Evolutionary conservation across 1,140 invertebrate genomes (phyloP), one percentile per base, ranked within the genome.

Genomic region (Spodoptera frugiperda): DNA sequence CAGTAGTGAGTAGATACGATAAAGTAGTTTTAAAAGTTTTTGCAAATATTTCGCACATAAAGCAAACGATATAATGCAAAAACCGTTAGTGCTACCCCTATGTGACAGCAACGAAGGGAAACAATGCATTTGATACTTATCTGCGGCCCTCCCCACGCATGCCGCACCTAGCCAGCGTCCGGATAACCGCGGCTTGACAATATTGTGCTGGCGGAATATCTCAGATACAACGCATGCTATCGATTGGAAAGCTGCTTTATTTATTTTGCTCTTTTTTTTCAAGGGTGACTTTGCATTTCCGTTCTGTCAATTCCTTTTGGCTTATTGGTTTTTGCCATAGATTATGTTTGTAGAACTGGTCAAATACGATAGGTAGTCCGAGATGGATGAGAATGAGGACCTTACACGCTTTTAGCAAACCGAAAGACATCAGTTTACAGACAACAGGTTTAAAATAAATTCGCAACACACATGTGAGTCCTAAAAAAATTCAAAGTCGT

Each of bases 41-140:
- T 33, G 21, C 11, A 14, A 48, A 67, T n/a, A 49, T 21, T 67
- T 65, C 39, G 61, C 63, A n/a, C 44, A 49, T 14, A 61, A 2
- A 11, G 11, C 2, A 21, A 3, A 25, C 11, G 9, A 44, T 44
- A 44, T 63, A 33, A 33, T 63, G 33, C 59, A 67, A 67, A 49
- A 67, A 67, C 44, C 44, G 63, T 49, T 49, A 25, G 39, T 48
- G 63, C 44, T 67, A 67, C 63, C 63, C 63, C 63, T 67, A 67
- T 48, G 63, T 67, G 63, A 67, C 63, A 67, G 63, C 48, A 10
- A 12, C 25, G 48, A 67, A 67, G 63, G 63, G 63, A 67, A 67
- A 67, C 63, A 67, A 67, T 67, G 63, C 63, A 49, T 67, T 19
- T 67, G 63, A 67, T 67, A 49, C 44, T 17, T 8, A 67, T 67